Base-by-base conservation (phyloP, 2,888 invertebrate species). In the Folsomia candida region DNA sequence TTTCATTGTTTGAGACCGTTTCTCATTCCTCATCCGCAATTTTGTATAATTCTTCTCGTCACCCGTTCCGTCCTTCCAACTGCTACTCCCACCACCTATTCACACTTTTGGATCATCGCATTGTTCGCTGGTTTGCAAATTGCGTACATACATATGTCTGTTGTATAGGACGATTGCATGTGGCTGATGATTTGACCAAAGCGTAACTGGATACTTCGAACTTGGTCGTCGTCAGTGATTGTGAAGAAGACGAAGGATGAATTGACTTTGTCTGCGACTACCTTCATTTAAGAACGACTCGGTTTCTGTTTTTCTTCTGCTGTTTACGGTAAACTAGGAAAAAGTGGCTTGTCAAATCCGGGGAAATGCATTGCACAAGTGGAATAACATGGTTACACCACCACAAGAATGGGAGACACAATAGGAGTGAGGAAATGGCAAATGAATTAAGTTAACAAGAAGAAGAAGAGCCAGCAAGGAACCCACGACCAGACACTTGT, bases 321-420 rank as follows among this genome's bases (percentile, higher is more conserved):
- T 2, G 27, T 3, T 61, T 61, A 61, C 61, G 61, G 61, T 61
- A 61, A 61, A 60, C 14, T 26, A 18, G 20, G 26, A 61, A 61
- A 61, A 26, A 26, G 28, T 61, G 22, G 28, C 61, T 61, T 61
- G 61, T 28, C 61, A 61, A 61, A 61, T 61, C 60, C 60, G 60
- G 27, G 9, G 60, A 60, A 60, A 60, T 25, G 25, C 27, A 60
- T 54, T 22, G 22, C 20, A 14, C 11, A 54, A 54, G 20, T 47
- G 20, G n/a, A 6, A 54, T 22, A 54, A 54, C 54, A 54, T 54
- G 6, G 54, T 54, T 54, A 54, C 54, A 54, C 37, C 37, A 37
- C 37, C 6, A 37, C 37, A 37, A 37, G n/a, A 37, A 37, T 37
- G 37, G 6, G 14, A 4, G 4, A 37, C 37, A 37, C 37, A 20